Base-by-base conservation (phyloP, 2,888 invertebrate species). In the Blera fallax region DNA sequence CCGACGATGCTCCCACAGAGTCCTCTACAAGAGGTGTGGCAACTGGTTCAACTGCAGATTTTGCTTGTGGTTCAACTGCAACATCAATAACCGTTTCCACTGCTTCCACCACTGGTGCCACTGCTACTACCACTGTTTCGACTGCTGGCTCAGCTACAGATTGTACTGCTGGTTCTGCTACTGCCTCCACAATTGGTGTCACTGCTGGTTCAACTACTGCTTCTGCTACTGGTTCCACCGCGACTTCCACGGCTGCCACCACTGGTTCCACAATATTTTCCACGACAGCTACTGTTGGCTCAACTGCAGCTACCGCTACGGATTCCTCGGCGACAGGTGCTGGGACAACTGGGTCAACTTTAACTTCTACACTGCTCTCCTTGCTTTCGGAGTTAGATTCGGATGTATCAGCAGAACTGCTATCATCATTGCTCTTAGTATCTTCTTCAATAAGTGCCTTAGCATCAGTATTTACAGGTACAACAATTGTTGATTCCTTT, bases 301-400 rank as follows among this genome's bases (percentile, higher is more conserved):
- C 50, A 1, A 52, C 60, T n/a, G 48, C 74, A 0, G 67, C 60
- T 1, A 16, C 60, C 7, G 62, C 24, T n/a, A 73, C 73, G 40
- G 79, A 67, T 56, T 74, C 62, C 8, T 60, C 58, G 0, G 48
- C 62, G 24, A 16, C 45, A 45, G 62, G 27, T 62, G 14, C 67
- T 11, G 67, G 24, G 3, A 40, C 64, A 10, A 48, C 50, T 18
- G 43, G 32, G 0, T 32, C 77, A 29, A n/a, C 58, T 24, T 77
- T 67, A 16, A 29, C 10, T 58, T 80, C 74, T 45, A 81, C 81
- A 8, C 73, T 83, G 34, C 72, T 73, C n/a, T 70, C 80, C 34
- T 56, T 56, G 54, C 45, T 64, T 21, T 58, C 50, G 21, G 34
- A 45, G 52, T 76, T 77, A 3, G 60, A 58, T 50, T 84, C 58